Base-by-base conservation (phyloP, 2,888 invertebrate species). In the Eilema depressum region DNA sequence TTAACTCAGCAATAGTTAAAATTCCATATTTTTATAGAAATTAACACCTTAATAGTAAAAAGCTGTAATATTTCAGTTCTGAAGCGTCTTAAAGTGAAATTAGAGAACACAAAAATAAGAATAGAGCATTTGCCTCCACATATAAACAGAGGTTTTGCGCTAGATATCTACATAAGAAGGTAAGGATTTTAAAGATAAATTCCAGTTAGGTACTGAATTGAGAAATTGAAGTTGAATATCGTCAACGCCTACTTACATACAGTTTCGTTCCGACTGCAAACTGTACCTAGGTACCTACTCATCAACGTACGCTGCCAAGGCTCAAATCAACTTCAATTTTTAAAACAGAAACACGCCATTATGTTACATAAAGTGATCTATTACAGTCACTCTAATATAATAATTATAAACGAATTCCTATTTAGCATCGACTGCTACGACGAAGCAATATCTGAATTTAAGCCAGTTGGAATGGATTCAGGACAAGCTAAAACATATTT, bases 381-480 rank as follows among this genome's bases (percentile, higher is more conserved):
- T 47, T 47, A 20, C 3, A 47, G 10, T 8, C 20, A 53, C 10
- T 53, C 47, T 20, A 47, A 47, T 7, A 20, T 20, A 53, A 8
- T 53, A 47, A 20, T 2, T 37, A 53, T 53, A 8, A 1, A 61
- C 28, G 23, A 3, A 47, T 62, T 10, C 2, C 47, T 62, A 91
- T 94, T 69, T 89, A 98, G 98, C 82, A 96, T 98, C 83, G 97
- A 98, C 86, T 99, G 98, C 91, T 97, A 97, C 85, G 99, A 99
- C 92, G 98, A 98, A 92, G 97, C 97, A 71, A 97, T 98, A 71
- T 95, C 95, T 20, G 97, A 97, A 86, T 96, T 96, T 2, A 91
- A 96, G 78, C 93, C 94, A 11, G 95, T 95, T 83, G 89, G 93
- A 69, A 96, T 96, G 28, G 93, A 96, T 66, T 94, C 96, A 7